Percentiles rank a stretch among this genome's conserved stretches.
phyloP scores from a whole-genome alignment of 2,113 vertebrate species.

The Nestor notabilis region DNA sequence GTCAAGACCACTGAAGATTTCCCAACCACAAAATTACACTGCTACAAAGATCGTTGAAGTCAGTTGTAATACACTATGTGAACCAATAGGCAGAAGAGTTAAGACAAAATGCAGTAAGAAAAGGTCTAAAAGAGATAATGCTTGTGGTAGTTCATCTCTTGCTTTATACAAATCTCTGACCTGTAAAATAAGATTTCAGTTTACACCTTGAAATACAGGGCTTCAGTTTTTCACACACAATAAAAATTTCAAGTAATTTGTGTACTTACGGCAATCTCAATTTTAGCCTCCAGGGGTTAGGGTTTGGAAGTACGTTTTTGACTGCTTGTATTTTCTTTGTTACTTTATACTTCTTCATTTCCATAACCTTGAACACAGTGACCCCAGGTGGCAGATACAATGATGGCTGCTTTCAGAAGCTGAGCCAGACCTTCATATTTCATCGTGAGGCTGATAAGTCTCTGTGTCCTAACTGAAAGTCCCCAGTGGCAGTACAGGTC shows the following conservation, averaged over 20 bases:
- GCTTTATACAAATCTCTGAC: not conserved
- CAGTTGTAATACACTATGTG: not conserved
- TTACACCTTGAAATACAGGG: not conserved
- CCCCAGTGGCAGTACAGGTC: not conserved
- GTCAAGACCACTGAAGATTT: not conserved
- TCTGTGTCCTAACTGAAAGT: not conserved
- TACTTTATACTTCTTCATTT: not conserved
- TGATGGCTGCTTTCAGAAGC: not conserved
- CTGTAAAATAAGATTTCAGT: not conserved
- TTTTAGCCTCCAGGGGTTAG: not conserved
- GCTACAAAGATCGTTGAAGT: not conserved
- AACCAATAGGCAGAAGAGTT: not conserved
- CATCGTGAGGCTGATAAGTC: not conserved
- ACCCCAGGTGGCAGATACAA: constrained; percentile 74
- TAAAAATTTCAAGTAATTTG: constrained; percentile 9
- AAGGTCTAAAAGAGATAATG: accelerated
- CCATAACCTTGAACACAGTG: constrained; percentile 73
- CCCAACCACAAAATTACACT: not conserved
- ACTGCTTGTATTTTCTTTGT: not conserved
- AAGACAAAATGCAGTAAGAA: not conserved
- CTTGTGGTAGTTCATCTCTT: not conserved
- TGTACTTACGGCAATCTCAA: not conserved
- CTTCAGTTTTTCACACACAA: not conserved
- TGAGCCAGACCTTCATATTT: not conserved
- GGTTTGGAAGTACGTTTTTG: not conserved